Evolutionary conservation across 1,140 invertebrate genomes (phyloP), one percentile per base, ranked within the genome.

Genomic region (Drosophila santomea): DNA sequence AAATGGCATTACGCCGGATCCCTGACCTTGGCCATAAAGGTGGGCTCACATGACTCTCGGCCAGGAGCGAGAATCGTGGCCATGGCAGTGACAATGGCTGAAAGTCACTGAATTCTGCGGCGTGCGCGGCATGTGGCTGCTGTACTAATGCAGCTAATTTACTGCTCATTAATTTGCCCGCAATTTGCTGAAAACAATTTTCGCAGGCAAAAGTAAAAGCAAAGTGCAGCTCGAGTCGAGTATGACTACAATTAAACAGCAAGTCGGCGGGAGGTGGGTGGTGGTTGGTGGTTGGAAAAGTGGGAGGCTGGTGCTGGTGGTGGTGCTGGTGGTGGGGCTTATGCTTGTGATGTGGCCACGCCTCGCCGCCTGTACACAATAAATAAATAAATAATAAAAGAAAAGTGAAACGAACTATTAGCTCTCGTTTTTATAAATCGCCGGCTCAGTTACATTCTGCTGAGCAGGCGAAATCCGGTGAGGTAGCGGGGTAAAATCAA

Each of bases 351-450:
- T 76, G 58, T 54, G 73, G 67, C 52, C 84, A 88, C 75, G 84
- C 79, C 84, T 83, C 72, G 72, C 28, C 78, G 83, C 75, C 71
- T 68, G 69, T 74, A 62, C 64, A 60, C 54, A 43, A 78, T 73
- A 80, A 79, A 86, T 86, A 89, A 78, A 84, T 84, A 90, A 88
- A 84, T 80, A 90, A 84, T 80, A 90, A 88, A 90, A 90, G 84
- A 84, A 90, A 89, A 89, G 85, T 90, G 84, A 89, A 89, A 89
- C 85, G 77, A 89, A 78, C 85, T 74, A 84, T 75, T 89, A 89
- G 85, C 84, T 89, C 84, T 89, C 84, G 84, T 89, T 89, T 89
- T 89, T 86, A 89, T 80, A 80, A 80, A 71, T 89, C 75, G 77
- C 80, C 61, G 54, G 32, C 66, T 78, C 66, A 83, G 83, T 88